Conservation (phyloP, 2,797 vertebrate species). For the Potorous gilbertii region DNA sequence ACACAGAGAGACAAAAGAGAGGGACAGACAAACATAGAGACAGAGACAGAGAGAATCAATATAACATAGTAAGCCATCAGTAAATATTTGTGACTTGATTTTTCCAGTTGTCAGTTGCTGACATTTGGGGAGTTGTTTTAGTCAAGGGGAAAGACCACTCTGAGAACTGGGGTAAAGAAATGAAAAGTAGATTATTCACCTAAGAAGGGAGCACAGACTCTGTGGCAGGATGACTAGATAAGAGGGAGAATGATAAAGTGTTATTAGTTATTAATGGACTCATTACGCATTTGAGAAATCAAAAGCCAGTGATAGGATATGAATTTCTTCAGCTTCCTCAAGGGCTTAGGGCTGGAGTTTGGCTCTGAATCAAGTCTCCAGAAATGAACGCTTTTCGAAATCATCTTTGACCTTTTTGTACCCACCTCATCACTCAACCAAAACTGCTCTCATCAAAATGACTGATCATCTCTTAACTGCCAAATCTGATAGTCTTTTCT, state of each 20-base stretch:
- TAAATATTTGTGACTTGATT: not conserved
- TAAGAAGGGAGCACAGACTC: not conserved
- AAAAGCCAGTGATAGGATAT: not conserved
- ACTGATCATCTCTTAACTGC: not conserved
- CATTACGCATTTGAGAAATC: not conserved
- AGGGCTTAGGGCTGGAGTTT: not conserved
- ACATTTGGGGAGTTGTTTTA: not conserved
- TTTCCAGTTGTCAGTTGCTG: not conserved
- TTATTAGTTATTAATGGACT: not conserved
- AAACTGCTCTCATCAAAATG: not conserved
- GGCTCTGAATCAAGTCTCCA: not conserved
- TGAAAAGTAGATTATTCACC: not conserved
- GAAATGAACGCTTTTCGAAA: not conserved
- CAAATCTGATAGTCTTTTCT: not conserved
- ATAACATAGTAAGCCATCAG: not conserved
- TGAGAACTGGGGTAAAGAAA: not conserved
- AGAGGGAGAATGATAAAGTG: not conserved
- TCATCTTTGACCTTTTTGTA: not conserved
- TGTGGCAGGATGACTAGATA: not conserved
- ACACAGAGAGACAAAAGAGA: not conserved
- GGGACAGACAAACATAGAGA: not conserved
- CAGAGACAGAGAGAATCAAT: not conserved
- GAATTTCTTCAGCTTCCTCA: not conserved
- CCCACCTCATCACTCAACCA: not conserved
- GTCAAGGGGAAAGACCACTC: not conserved